phyloP scores from a whole-genome alignment of 2,113 vertebrate genomes.

The Geococcyx californianus region DNA sequence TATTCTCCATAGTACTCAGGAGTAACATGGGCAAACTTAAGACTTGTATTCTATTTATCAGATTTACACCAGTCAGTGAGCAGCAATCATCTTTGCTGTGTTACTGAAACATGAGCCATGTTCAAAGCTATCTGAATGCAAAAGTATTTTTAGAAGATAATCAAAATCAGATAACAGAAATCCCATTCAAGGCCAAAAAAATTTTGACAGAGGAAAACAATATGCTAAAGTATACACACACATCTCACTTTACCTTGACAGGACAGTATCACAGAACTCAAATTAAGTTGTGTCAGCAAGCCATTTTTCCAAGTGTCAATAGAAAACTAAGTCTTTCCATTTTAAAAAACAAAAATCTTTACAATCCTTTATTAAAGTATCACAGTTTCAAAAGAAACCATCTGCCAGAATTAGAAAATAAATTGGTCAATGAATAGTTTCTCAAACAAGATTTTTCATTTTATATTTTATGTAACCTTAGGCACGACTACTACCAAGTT shows the following conservation, averaged over 20 bases:
- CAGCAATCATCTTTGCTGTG: not conserved
- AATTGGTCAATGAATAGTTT: not conserved
- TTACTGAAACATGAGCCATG: not conserved
- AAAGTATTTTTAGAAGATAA: not conserved
- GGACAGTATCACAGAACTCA: not conserved
- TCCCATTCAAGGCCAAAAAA: not conserved
- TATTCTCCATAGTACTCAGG: not conserved
- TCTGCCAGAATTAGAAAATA: not conserved
- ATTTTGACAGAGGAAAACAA: not conserved
- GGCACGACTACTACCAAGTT: not conserved
- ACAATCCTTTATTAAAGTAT: not conserved
- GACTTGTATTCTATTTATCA: not conserved
- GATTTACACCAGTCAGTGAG: not conserved
- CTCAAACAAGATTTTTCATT: not conserved
- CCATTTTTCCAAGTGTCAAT: not conserved
- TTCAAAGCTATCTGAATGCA: not conserved
- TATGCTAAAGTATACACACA: not conserved
- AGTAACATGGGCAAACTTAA: not conserved
- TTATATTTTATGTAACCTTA: not conserved
- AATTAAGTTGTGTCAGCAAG: no score
- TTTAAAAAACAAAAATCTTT: not conserved
- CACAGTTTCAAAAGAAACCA: not conserved
- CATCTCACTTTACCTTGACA: not conserved
- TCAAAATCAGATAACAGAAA: not conserved
- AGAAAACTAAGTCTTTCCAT: not conserved